phyloP scores from a whole-genome alignment of 2,888 invertebrate genomes.

The Calliphora vomitoria region DNA sequence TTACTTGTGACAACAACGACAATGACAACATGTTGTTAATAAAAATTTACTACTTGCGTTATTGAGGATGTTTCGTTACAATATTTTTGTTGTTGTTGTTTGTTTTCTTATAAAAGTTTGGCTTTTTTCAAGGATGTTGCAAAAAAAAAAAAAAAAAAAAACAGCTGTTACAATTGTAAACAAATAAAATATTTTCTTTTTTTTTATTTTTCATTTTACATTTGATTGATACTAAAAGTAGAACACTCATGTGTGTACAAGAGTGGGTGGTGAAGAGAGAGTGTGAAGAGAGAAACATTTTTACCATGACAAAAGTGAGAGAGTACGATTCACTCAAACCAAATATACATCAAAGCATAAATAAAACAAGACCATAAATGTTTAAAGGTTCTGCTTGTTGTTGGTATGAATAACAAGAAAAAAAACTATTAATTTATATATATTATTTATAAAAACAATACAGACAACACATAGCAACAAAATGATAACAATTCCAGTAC shows the following conservation, averaged over 20 bases:
- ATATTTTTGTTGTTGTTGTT: background rate
- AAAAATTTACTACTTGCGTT: slow-evolving; percentile 58
- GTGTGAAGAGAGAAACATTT: no score
- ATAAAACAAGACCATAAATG: slow-evolving; percentile 2
- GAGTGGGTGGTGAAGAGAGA: background rate
- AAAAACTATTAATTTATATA: background rate
- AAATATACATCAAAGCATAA: background rate
- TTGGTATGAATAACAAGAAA: background rate
- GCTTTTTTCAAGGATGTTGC: slow-evolving; percentile 2
- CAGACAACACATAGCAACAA: background rate
- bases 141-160: slow-evolving; percentile 29
- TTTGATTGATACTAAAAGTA: slow-evolving; percentile 56
- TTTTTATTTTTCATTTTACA: slow-evolving; percentile 5
- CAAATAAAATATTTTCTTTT: slow-evolving; percentile 39
- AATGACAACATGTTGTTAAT: slow-evolving; percentile 64
- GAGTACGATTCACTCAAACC: background rate
- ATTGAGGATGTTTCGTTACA: slow-evolving; percentile 54
- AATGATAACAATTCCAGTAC: background rate
- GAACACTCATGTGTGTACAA: background rate
- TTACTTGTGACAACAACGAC: slow-evolving; percentile 56
- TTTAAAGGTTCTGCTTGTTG: background rate
- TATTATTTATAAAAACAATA: background rate
- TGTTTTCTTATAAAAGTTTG: slow-evolving; percentile 21
- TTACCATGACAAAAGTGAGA: no score
- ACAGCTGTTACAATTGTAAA: slow-evolving; percentile 61